Evolutionary conservation across 2,113 vertebrate species (phyloP).

Genomic region (Sinosuthora webbiana): DNA sequence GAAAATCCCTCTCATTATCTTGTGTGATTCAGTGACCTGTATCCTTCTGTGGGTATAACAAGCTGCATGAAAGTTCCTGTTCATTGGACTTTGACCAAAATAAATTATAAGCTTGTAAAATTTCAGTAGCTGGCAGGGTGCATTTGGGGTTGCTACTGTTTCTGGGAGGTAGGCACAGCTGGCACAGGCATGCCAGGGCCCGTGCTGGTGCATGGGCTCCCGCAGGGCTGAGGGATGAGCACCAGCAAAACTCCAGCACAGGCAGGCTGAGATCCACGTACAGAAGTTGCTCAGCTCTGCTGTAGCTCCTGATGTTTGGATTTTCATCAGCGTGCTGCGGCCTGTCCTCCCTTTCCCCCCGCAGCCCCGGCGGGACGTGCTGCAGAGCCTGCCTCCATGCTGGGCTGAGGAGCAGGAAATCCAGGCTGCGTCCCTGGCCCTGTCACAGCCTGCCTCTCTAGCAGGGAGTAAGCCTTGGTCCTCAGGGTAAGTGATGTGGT

Average conservation of each 20-base stretch:
- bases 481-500: background rate
- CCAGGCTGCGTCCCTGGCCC: background rate
- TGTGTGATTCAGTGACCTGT: background rate
- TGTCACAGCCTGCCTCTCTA: background rate
- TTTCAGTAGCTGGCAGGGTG: background rate
- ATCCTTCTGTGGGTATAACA: background rate
- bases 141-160: background rate
- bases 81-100: background rate
- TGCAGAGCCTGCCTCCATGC: background rate
- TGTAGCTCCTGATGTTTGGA: background rate
- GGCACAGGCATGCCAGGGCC: fast-evolving
- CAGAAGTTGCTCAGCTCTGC: background rate
- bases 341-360: background rate
- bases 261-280: background rate
- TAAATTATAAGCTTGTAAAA: background rate
- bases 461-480: background rate
- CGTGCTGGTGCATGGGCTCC: background rate
- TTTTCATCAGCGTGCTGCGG: background rate
- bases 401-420: background rate
- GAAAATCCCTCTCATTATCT: slow-evolving; percentile 11
- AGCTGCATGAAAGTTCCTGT: background rate
- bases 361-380: background rate
- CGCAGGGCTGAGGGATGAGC: background rate
- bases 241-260: background rate
- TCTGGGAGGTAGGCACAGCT: background rate